phyloP scores from a whole-genome alignment of 2,888 invertebrate species.

The Acrobasis consociella region DNA sequence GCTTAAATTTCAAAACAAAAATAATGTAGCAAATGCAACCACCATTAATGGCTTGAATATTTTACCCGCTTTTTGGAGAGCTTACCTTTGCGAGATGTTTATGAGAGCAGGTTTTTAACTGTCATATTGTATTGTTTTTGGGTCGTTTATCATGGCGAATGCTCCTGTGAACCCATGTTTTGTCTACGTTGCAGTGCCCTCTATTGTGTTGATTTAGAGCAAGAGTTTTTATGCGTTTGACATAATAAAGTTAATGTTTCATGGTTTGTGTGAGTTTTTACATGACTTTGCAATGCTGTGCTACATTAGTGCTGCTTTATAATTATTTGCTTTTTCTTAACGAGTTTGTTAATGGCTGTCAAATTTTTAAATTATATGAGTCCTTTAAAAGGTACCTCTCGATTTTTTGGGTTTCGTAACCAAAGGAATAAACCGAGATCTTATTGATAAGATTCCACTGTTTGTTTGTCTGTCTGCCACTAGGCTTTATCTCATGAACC shows the following conservation, averaged over 20 bases:
- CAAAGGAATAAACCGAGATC: too few species aligned
- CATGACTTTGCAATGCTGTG: neutral
- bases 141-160: slow-evolving; percentile 29
- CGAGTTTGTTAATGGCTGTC: too few species aligned
- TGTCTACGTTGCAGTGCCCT: slow-evolving; percentile 24
- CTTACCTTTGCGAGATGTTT: slow-evolving; percentile 15
- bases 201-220: slow-evolving; percentile 15
- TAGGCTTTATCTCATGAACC: too few species aligned
- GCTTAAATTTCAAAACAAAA: neutral
- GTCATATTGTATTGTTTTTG: slow-evolving; percentile 32
- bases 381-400: too few species aligned
- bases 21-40: neutral
- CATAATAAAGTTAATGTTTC: slow-evolving; percentile 8
- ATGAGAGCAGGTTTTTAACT: slow-evolving; percentile 28
- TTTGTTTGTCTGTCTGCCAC: too few species aligned
- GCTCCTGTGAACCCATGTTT: slow-evolving; percentile 28
- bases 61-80: slow-evolving; percentile 12
- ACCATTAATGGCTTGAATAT: slow-evolving; percentile 12
- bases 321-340: too few species aligned
- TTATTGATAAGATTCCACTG: too few species aligned
- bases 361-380: too few species aligned
- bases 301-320: too few species aligned
- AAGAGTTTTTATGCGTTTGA: slow-evolving; percentile 12
- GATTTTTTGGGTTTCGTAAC: too few species aligned
- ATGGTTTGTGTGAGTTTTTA: neutral